phyloP scores from a whole-genome alignment of 2,888 invertebrate species.

The Epirrhoe alternata region DNA sequence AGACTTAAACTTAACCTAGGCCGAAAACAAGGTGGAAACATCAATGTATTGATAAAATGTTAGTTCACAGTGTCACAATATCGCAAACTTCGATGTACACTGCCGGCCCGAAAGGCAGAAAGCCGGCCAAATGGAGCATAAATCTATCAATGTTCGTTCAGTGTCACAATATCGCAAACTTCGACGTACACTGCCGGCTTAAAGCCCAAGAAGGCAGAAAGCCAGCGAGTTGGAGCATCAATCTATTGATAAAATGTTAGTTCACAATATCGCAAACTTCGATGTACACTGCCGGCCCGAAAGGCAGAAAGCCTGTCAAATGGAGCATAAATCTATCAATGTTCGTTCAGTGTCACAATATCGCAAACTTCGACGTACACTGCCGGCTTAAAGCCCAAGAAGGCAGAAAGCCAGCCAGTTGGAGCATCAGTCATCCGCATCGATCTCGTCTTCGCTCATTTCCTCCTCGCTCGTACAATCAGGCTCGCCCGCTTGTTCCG shows the following conservation, averaged over 20 bases:
- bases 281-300: constrained; percentile 49
- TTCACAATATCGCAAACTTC: constrained; percentile 9
- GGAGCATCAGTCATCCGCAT: constrained; percentile 82
- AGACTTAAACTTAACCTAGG: not conserved
- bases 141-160: too few species aligned
- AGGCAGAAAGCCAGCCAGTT: constrained; percentile 79
- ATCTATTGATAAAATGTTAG: not conserved
- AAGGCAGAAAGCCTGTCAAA: constrained; percentile 51
- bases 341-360: constrained; percentile 15
- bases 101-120: constrained; percentile 61
- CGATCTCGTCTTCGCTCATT: constrained; percentile 83
- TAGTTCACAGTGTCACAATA: not conserved
- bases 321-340: not conserved
- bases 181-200: constrained; percentile 44
- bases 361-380: constrained; percentile 24
- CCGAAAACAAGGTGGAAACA: too few species aligned
- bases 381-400: constrained; percentile 67
- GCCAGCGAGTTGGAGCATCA: constrained; percentile 77
- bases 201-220: constrained; percentile 77
- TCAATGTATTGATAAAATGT: too few species aligned
- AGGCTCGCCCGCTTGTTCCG: constrained; percentile 88
- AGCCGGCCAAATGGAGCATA: too few species aligned
- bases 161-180: constrained; percentile 14
- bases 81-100: constrained; percentile 18
- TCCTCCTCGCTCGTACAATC: constrained; percentile 94